Conservation (phyloP, 2,888 invertebrate genomes). For the Teleogryllus oceanicus region DNA sequence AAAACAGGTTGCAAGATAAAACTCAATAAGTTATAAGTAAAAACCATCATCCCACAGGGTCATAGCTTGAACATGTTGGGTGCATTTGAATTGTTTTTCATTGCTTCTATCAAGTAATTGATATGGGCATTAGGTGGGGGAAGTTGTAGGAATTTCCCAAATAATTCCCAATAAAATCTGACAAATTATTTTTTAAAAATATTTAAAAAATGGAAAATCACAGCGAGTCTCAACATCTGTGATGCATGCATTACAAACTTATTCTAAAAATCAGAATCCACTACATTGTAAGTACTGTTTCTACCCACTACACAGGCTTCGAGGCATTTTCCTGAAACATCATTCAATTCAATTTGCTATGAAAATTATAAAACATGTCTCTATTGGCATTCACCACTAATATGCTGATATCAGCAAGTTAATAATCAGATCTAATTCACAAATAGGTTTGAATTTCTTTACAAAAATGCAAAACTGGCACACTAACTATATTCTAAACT, state of each 20-base stretch:
- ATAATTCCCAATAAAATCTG: background rate
- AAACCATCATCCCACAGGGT: background rate
- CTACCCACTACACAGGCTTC: background rate
- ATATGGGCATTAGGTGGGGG: background rate
- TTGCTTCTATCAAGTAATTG: no score
- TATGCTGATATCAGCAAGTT: background rate
- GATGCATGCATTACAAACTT: background rate
- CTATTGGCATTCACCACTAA: background rate
- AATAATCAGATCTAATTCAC: constrained; percentile 11
- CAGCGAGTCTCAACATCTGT: background rate
- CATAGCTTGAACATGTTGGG: background rate
- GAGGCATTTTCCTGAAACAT: background rate
- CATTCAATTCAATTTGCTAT: background rate
- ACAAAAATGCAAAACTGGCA: constrained; percentile 9
- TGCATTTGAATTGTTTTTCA: no score
- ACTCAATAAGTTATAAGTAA: background rate
- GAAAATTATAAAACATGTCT: background rate
- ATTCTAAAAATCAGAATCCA: background rate
- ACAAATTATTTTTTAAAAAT: background rate
- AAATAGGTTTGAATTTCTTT: background rate
- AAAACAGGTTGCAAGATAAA: no score
- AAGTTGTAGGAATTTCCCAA: background rate
- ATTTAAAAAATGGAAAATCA: background rate
- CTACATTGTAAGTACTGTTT: constrained; percentile 11
- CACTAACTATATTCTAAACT: background rate